phyloP scores from a whole-genome alignment of 2,113 vertebrate genomes.

The Drymodes brunneopygia region DNA sequence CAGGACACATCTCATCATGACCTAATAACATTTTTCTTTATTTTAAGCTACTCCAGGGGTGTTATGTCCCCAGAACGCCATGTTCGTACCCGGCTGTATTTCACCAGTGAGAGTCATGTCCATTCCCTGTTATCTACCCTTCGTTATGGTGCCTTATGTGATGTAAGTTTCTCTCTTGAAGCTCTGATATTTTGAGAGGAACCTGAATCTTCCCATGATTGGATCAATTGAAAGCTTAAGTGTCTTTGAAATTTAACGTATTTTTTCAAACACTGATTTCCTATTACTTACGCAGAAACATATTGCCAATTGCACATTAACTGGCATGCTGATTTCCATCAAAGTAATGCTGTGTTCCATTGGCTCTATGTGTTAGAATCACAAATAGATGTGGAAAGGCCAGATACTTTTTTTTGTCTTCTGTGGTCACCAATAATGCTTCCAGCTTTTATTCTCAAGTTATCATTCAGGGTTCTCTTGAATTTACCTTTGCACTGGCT shows the following conservation, averaged over 20 bases:
- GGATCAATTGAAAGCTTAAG: background rate
- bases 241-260: background rate
- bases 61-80: slow-evolving; percentile 90
- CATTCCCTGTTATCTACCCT: slow-evolving; percentile 86
- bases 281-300: background rate
- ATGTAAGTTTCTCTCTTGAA: slow-evolving; percentile 71
- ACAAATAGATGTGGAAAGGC: background rate
- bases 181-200: background rate
- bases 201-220: background rate
- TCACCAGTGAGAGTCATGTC: slow-evolving; percentile 90
- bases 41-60: slow-evolving; percentile 84
- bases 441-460: background rate
- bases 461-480: background rate
- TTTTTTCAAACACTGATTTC: background rate
- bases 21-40: background rate
- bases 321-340: background rate
- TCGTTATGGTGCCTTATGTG: slow-evolving; percentile 86
- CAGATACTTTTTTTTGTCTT: background rate
- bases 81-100: slow-evolving; percentile 87
- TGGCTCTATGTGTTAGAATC: background rate
- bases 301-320: background rate
- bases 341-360: background rate
- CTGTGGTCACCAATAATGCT: background rate
- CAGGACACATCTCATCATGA: background rate
- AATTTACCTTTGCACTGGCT: background rate